phyloP scores from a whole-genome alignment of 2,113 vertebrate species.

The Vidua chalybeata region DNA sequence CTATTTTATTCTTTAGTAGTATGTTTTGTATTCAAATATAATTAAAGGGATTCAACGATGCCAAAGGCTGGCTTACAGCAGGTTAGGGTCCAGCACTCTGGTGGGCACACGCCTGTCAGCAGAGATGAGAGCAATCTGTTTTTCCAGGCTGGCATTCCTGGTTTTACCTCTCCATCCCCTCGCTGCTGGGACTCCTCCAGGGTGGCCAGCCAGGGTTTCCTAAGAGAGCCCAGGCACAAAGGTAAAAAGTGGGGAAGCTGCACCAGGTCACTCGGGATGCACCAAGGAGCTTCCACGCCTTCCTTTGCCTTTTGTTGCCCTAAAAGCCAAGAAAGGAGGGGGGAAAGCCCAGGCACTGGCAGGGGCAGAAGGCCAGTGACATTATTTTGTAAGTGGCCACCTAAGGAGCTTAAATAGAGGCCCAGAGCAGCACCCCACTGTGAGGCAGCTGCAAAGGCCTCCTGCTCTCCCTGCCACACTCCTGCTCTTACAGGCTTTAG shows the following conservation, averaged over 20 bases:
- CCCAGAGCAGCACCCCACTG: neutral
- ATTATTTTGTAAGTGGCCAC: neutral
- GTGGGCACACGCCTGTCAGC: rapidly evolving
- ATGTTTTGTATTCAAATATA: neutral
- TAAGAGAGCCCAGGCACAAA: neutral
- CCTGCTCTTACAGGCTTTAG: neutral
- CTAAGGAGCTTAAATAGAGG: neutral
- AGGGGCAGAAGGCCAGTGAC: constrained; percentile 11
- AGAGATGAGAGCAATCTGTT: neutral
- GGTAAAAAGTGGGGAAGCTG: neutral
- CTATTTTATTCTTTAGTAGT: rapidly evolving
- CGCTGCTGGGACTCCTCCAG: neutral
- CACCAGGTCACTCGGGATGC: constrained; percentile 9
- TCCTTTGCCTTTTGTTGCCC: constrained; percentile 20
- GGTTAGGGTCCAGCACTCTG: rapidly evolving
- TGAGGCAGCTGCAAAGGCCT: neutral
- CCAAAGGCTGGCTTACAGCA: neutral
- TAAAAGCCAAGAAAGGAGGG: constrained; percentile 31
- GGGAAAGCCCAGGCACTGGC: constrained; percentile 4
- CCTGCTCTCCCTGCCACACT: neutral
- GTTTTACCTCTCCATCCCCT: neutral
- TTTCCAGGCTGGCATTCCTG: neutral
- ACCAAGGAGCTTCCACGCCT: constrained; percentile 4
- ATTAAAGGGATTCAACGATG: neutral
- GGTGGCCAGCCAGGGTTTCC: neutral